Base-by-base conservation (phyloP, 2,113 vertebrate species). In the Campylomormyrus numenius region DNA sequence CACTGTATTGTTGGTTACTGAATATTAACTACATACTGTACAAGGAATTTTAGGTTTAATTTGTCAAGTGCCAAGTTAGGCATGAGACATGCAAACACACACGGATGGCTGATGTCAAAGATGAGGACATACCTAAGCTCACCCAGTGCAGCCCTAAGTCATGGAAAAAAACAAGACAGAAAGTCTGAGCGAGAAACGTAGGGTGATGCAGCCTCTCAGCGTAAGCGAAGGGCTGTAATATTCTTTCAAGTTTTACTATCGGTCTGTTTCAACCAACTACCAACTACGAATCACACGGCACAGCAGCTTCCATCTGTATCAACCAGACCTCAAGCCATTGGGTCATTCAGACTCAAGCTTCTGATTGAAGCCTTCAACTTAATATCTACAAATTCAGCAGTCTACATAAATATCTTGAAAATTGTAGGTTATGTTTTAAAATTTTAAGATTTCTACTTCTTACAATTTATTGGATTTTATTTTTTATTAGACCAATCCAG, bases 81-180 rank as follows among this genome's bases (percentile, higher is more conserved):
- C 39, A 42, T 62, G 45, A 87, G 86, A 87, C 70, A 91, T 39
- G 88, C 42, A 66, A 89, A 90, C 13, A 89, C 89, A 91, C 42
- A 91, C 17, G 58, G 46, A 50, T 17, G 24, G 46, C 53, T 52
- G 66, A 48, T 52, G 88, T 88, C 74, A 50, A 50, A 45, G 80
- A 89, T 56, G 52, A 58, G 10, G 89, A 95, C 95, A 87, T 95
- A 96, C 95, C 95, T 85, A 93, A 92, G 91, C 91, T 94, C 91
- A 94, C 95, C 95, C 95, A 92, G 53, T 90, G 90, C 85, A 89
- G 46, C 84, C 92, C 95, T 96, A 91, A 92, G 90, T 56, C 84
- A 86, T 87, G 83, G 58, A 87, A 70, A 70, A 42, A 90, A 27
- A 90, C 4, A 56, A 85, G 45, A 85, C 9, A 85, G 83, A 21